A percentile compares a stretch with the other conserved stretches of the same genome.
Conservation (phyloP, 2,797 vertebrate genomes). For the Ciconia nigra region DNA sequence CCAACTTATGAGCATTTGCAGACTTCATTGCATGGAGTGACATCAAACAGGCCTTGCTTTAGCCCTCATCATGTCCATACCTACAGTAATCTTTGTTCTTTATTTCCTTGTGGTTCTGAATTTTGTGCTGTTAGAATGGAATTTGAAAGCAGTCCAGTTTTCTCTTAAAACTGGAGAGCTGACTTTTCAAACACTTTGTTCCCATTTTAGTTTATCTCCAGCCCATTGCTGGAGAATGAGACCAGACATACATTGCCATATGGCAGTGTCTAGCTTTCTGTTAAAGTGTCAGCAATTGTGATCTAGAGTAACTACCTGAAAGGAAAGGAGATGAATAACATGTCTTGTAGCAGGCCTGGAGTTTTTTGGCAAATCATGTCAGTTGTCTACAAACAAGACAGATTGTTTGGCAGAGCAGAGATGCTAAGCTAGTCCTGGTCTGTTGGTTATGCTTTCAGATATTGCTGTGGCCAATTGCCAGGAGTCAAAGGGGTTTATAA, state of each 20-base stretch:
- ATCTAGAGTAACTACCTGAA: not conserved
- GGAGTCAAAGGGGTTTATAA: not conserved
- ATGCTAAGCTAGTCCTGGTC: not conserved
- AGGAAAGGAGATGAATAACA: rapidly evolving
- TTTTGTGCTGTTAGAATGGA: not conserved
- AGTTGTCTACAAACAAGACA: not conserved
- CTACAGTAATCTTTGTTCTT: not conserved
- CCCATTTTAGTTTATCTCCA: not conserved
- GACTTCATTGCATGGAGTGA: not conserved
- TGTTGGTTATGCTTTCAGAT: not conserved
- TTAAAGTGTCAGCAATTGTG: not conserved
- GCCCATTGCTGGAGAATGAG: not conserved
- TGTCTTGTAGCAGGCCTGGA: not conserved
- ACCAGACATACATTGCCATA: not conserved
- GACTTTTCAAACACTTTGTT: not conserved
- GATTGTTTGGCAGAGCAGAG: not conserved
- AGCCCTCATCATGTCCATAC: not conserved
- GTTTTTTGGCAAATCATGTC: not conserved
- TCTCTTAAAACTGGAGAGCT: not conserved
- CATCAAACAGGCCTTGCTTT: not conserved
- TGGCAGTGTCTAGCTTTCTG: not conserved
- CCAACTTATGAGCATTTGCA: not conserved
- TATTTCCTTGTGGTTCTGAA: not conserved
- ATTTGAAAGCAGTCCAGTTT: not conserved
- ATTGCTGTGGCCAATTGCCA: not conserved